These are phyloP conservation scores for Corella eumyota DNA, from an alignment of 23 tunicate genomes.

Conservation along the genomic window DNA sequence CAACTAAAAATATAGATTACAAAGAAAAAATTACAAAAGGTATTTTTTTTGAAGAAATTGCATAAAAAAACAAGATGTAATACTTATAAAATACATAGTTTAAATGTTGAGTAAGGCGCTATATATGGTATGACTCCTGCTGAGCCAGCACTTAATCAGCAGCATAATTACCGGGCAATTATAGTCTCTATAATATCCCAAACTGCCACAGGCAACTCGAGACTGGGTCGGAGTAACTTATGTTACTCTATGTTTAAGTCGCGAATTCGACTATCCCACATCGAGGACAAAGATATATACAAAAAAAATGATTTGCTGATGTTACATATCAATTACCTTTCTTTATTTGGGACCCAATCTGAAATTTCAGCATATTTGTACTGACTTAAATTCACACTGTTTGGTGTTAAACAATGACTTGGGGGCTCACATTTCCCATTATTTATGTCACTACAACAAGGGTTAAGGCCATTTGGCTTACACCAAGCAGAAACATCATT, in stretches of 20 bases:
- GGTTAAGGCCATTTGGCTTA: neutral
- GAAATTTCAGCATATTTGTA: slow-evolving; percentile 15
- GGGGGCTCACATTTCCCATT: slow-evolving; percentile 2
- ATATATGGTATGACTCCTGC: too few relatives aligned
- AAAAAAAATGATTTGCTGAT: too few relatives aligned
- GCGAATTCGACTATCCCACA: too few relatives aligned
- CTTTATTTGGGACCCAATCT: slow-evolving; percentile 17
- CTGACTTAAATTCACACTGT: slow-evolving; percentile 13
- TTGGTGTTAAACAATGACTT: neutral
- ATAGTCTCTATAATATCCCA: neutral
- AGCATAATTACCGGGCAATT: neutral
- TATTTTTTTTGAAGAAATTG: too few relatives aligned
- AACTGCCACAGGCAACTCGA: too few relatives aligned
- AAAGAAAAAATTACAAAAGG: neutral
- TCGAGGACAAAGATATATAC: too few relatives aligned
- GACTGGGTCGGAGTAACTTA: too few relatives aligned
- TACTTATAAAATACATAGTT: too few relatives aligned
- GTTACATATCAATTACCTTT: slow-evolving; percentile 10
- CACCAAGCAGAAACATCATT: slow-evolving; percentile 9
- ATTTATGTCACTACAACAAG: slow-evolving; percentile 4
- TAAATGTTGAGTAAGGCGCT: too few relatives aligned
- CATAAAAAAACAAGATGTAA: too few relatives aligned
- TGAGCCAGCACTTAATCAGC: neutral
- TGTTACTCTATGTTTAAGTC: too few relatives aligned
- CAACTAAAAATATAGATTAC: slow-evolving; percentile 11